Conservation (phyloP, 2,797 vertebrate species). For the Chromobotia macracanthus region DNA sequence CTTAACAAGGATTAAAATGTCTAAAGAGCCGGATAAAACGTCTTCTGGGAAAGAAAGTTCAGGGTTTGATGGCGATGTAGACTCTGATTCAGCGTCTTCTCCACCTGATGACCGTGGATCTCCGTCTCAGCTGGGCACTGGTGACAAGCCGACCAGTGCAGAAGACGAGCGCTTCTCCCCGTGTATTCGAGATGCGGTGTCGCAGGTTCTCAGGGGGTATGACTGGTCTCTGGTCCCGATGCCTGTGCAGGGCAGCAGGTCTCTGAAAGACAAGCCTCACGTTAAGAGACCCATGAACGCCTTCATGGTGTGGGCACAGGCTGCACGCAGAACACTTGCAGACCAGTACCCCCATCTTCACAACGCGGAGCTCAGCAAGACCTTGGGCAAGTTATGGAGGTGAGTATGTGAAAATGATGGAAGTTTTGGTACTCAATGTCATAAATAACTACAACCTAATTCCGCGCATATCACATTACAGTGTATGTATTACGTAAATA, state of each 20-base stretch:
- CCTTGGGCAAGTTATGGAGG: slow-evolving; percentile 88
- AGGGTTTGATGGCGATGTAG: slow-evolving; percentile 89
- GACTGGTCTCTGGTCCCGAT: slow-evolving; percentile 98
- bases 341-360: slow-evolving; percentile 96
- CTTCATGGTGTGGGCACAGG: slow-evolving; percentile 95
- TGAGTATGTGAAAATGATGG: slow-evolving; percentile 74
- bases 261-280: slow-evolving; percentile 91
- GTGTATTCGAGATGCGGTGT: slow-evolving; percentile 95
- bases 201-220: slow-evolving; percentile 96
- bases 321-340: slow-evolving; percentile 89
- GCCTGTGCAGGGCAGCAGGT: slow-evolving; percentile 87
- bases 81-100: slow-evolving; percentile 89
- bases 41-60: slow-evolving; percentile 89
- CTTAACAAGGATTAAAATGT: slow-evolving; percentile 72
- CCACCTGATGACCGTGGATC: slow-evolving; percentile 79
- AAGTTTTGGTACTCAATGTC: too few species aligned
- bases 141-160: slow-evolving; percentile 77
- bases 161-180: slow-evolving; percentile 93
- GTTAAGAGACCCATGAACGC: slow-evolving; percentile 94
- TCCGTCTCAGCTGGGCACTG: slow-evolving; percentile 66
- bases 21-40: slow-evolving; percentile 87
- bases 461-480: too few species aligned
- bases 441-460: too few species aligned
- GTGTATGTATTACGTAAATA: too few species aligned
- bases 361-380: slow-evolving; percentile 97